Evolutionary conservation across 1,140 invertebrate genomes (phyloP), one percentile per base, ranked within the genome.

Genomic region (Plodia interpunctella): DNA sequence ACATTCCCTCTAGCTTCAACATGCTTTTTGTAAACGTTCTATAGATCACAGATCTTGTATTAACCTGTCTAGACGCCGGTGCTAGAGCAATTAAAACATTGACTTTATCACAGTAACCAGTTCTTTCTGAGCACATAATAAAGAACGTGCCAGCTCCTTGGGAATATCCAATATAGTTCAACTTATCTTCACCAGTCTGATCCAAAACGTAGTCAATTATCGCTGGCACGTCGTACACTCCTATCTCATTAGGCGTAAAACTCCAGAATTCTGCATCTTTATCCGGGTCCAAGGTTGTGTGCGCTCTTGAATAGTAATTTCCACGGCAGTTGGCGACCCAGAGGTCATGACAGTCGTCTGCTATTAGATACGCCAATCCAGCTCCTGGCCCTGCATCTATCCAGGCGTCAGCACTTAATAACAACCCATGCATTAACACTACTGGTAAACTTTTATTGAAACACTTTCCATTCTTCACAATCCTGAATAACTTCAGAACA

Each of bases 291-390:
- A 90, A 87, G 2, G 62, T 77, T 0, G 81, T 75, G 74, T 94
- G 93, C 56, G 87, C 85, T 61, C 90, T 87, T 0, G 92, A 93
- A 72, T 95, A 94, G 17, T 80, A 84, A 65, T 92, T 95, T 0
- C 94, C 94, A 57, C 94, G 87, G 5, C 90, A 87, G 73, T 96
- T 95, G 0, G 93, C 93, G 56, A 95, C 71, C 94, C 94, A 96
- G 15, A 97, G 92, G 81, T 97, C 95, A 63, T 93, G 95, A 1
- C 95, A 94, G 0, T 91, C 91, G 74, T 96, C 94, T 3, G 93
- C 92, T 55, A 95, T 79, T 19, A 93, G 79, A 62, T 90, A 78
- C 74, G 94, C 94, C 8, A 96, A 72, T 2, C 90, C 91, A 65
- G 93, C 93, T 17, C 90, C 78, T 9, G 93, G 92, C 21, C 93